Evolutionary conservation across 2,888 invertebrate genomes (phyloP), one percentile per base, ranked within the genome.

Genomic region (Polyommatus icarus): DNA sequence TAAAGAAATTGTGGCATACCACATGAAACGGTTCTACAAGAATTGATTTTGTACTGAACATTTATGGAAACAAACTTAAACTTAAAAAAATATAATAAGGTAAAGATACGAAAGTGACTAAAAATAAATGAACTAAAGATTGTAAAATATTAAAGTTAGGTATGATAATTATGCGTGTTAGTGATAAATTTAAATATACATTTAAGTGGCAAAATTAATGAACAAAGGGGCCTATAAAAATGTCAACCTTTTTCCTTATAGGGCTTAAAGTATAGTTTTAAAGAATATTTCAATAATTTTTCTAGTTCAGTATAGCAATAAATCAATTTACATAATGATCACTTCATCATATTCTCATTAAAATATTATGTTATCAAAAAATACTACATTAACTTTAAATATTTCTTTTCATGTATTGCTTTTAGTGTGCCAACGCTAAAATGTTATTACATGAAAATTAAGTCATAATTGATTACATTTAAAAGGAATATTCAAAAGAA

Each of bases 381-480:
- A 75, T 75, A 75, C 40, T 29, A 73, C 46, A 73, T 46, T 46
- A 73, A 24, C 29, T 75, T 50, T 32, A 5, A 75, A 75, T 18
- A 32, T 46, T 46, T 29, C 4, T 75, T 5, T 50, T 24, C 54
- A 18, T 18, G 46, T 75, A 75, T 75, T 75, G 29, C 54, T 75
- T 75, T 29, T 15, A 54, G 15, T 75, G 20, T 73, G 73, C 72
- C 29, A 75, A 50, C 24, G 29, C 18, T 24, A 24, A 73, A 24
- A 72, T 40, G 57, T 59, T 24, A 24, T 24, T 61, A 67, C 12
- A 15, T 24, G 61, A 61, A 61, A 24, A 61, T 61, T 59, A 59
- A n/a, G 59, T 8, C 10, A 61, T 61, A 67, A 67, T 67, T 67
- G 29, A 29, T 67, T 15, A 0, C 4, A 67, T 61, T 46, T 46